Percentiles rank a stretch among this genome's conserved stretches.
These are phyloP conservation scores for Agelastica alni DNA, from an alignment of 2,888 invertebrate species.

Conservation along the genomic window DNA sequence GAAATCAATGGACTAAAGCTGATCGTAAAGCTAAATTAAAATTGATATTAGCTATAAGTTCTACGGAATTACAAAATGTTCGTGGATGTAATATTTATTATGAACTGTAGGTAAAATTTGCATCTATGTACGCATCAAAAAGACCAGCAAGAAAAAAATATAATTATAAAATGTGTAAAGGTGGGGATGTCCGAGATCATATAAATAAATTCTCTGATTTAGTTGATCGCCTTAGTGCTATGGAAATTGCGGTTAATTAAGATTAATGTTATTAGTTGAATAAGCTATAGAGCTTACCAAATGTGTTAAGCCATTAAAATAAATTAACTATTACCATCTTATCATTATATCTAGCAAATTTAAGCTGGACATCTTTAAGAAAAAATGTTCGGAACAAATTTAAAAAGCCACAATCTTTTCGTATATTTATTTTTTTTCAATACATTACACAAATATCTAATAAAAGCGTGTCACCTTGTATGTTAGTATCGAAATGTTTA, in stretches of 20 bases:
- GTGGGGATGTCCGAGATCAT: background rate
- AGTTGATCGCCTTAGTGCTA: background rate
- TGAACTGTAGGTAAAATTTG: background rate
- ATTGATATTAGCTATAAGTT: background rate
- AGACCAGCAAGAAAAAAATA: background rate
- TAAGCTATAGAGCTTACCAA: too few relatives aligned
- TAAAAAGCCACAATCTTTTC: too few relatives aligned
- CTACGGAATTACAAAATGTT: background rate
- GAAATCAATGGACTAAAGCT: background rate
- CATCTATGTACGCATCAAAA: background rate
- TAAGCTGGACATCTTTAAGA: too few relatives aligned
- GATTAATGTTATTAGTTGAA: too few relatives aligned
- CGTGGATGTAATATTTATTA: background rate
- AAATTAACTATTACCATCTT: too few relatives aligned
- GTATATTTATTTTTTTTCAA: too few relatives aligned
- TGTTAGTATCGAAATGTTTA: constrained; percentile 1
- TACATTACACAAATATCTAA: too few relatives aligned
- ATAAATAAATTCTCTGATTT: background rate
- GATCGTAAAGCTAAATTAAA: background rate
- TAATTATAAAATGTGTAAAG: background rate
- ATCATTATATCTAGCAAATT: too few relatives aligned
- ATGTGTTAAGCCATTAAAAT: too few relatives aligned
- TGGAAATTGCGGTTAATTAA: background rate
- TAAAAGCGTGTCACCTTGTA: constrained; percentile 1
- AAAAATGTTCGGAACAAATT: too few relatives aligned